Percentiles rank a stretch among this genome's conserved stretches.
Conservation (phyloP, 2,797 vertebrate species). For the Anabacerthia variegaticeps region DNA sequence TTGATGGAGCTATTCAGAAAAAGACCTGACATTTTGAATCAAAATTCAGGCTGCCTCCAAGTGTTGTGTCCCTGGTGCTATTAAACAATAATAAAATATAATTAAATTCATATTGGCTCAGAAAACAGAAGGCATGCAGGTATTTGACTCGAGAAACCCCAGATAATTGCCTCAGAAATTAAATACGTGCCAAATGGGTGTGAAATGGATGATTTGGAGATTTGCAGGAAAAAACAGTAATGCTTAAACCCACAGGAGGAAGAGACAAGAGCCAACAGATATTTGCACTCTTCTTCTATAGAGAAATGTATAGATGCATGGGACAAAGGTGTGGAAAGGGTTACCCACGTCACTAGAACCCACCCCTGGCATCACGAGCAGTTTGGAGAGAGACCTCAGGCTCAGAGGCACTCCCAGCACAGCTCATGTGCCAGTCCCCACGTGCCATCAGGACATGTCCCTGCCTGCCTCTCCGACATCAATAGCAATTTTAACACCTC, state of each 20-base stretch:
- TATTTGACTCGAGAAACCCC: not conserved
- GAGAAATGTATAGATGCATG: not conserved
- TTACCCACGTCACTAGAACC: not conserved
- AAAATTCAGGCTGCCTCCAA: slow-evolving; percentile 21
- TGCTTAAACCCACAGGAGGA: not conserved
- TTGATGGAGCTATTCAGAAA: slow-evolving; percentile 44
- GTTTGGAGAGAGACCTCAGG: not conserved
- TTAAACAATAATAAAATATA: not conserved
- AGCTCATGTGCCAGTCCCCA: rapidly evolving
- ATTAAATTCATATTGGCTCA: not conserved
- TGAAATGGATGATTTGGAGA: not conserved
- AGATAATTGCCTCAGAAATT: not conserved
- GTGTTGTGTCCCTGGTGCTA: rapidly evolving
- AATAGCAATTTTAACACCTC: not conserved
- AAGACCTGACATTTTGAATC: not conserved
- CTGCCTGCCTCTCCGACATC: not conserved
- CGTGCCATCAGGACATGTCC: not conserved
- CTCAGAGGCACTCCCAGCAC: not conserved
- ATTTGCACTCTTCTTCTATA: not conserved
- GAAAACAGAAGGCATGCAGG: not conserved
- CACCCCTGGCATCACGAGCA: not conserved
- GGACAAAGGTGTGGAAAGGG: not conserved
- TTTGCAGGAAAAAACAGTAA: not conserved
- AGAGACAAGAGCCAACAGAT: not conserved
- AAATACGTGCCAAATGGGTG: not conserved